These are phyloP conservation scores for Pempheris klunzingeri DNA, from an alignment of 2,797 vertebrate genomes.

Conservation along the genomic window DNA sequence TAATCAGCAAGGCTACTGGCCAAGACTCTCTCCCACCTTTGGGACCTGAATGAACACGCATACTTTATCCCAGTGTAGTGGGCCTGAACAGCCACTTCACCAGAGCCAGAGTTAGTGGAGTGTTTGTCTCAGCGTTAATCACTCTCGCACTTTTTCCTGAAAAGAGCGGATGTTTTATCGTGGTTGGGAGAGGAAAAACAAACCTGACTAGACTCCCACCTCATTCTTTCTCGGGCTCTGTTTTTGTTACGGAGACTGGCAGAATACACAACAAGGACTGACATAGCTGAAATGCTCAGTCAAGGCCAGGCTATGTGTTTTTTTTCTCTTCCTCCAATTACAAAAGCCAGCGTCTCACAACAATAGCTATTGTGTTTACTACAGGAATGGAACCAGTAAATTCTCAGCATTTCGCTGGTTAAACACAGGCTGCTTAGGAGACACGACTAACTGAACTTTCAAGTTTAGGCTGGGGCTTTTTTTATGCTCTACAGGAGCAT, in stretches of 20 bases:
- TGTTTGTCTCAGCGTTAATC: slow-evolving; percentile 37
- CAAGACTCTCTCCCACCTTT: slow-evolving; percentile 30
- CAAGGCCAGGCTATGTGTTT: slow-evolving; percentile 68
- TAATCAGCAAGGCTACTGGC: slow-evolving; percentile 65
- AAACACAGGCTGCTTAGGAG: slow-evolving; percentile 8
- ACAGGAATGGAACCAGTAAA: slow-evolving; percentile 52
- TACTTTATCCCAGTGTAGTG: slow-evolving; percentile 9
- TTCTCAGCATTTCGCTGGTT: slow-evolving; percentile 58
- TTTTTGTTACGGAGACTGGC: slow-evolving; percentile 66
- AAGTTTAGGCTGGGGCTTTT: slow-evolving; percentile 16
- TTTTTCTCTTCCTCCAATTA: slow-evolving; percentile 69
- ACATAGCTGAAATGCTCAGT: slow-evolving; percentile 66
- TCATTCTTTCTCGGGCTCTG: slow-evolving; percentile 70
- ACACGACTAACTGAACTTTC: slow-evolving; percentile 32
- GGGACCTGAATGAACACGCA: slow-evolving; percentile 29
- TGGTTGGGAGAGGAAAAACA: slow-evolving; percentile 41
- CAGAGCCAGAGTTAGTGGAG: slow-evolving; percentile 2
- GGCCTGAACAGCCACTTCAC: slow-evolving; percentile 32
- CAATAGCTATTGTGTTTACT: slow-evolving; percentile 79
- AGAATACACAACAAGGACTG: slow-evolving; percentile 62
- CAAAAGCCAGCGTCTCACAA: slow-evolving; percentile 61
- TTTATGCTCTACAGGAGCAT: neutral
- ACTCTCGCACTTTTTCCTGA: slow-evolving; percentile 48
- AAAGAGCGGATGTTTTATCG: slow-evolving; percentile 62
- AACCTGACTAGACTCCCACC: slow-evolving; percentile 49